These are phyloP conservation scores for Clarias magur DNA, from an alignment of 2,113 vertebrate species.

Conservation along the genomic window DNA sequence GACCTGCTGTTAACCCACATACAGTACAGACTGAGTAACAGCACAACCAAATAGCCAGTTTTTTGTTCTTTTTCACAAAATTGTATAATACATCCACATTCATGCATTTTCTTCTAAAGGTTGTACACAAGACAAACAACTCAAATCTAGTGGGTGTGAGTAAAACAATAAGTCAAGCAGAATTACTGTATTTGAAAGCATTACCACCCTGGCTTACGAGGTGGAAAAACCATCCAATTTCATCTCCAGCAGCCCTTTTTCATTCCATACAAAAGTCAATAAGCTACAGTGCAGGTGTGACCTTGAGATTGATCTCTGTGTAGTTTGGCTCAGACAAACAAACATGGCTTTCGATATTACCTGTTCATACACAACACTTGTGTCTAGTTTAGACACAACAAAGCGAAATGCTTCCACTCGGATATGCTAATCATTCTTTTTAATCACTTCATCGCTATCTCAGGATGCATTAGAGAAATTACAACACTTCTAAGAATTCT, in stretches of 20 bases:
- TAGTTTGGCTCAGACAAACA: constrained; percentile 33
- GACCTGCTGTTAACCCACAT: background rate
- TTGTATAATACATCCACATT: background rate
- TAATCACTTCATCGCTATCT: constrained; percentile 10
- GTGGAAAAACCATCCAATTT: constrained; percentile 25
- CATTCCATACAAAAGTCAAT: constrained; percentile 36
- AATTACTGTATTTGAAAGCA: background rate
- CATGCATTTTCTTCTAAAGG: too few relatives aligned
- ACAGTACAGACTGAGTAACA: background rate
- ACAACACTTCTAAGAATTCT: background rate
- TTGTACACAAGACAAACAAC: background rate
- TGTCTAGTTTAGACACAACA: constrained; percentile 10
- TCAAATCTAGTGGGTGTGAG: background rate
- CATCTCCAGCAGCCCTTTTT: constrained; percentile 30
- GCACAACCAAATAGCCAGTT: background rate
- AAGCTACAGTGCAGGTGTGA: constrained; percentile 35
- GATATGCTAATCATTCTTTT: constrained; percentile 28
- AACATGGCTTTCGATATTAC: constrained; percentile 16
- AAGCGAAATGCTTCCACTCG: constrained; percentile 22
- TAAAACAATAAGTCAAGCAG: background rate
- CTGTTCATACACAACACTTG: constrained; percentile 43
- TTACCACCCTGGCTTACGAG: background rate
- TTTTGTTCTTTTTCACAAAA: too few relatives aligned
- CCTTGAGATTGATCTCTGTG: constrained; percentile 28
- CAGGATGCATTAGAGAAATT: constrained; percentile 28